Base-by-base conservation (phyloP, 2,888 invertebrate species). In the Tyria jacobaeae region DNA sequence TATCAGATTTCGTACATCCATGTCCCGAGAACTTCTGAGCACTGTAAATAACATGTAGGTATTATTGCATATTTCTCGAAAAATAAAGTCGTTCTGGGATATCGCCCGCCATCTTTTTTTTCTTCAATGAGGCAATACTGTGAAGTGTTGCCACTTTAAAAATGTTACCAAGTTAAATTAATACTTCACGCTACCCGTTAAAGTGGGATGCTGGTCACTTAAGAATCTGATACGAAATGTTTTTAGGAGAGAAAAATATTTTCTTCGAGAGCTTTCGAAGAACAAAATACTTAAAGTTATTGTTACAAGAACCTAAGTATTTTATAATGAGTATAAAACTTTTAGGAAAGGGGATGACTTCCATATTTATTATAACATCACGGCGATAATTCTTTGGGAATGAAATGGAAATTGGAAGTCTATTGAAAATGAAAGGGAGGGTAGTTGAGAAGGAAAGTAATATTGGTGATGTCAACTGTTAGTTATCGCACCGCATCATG, bases 41-140 rank as follows among this genome's bases (percentile, higher is more conserved):
- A 71, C 72, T 59, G 71, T 71, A 80, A 84, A 84, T 84, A 83
- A 84, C 83, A 84, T 81, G 84, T 86, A 87, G 66, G 62, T 70
- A 75, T 86, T 89, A 76, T 86, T 89, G 87, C 87, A 88, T 88
- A 89, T 88, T 87, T 84, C 84, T 81, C 82, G 79, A 80, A 82
- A n/a, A 84, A 82, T 80, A 83, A 83, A 83, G 77, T 75, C 77
- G 61, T 68, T 71, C 69, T 60, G 57, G 62, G 60, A 56, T 64
- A 58, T 64, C 53, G 62, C 14, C 82, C 66, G 84, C 86, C 88
- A 87, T 89, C 84, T 87, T 86, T 83, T 70, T n/a, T 74, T 80
- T 65, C 64, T 61, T 71, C 73, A 78, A 81, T 76, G 82, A 80
- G 75, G 78, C 76, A 77, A 79, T 82, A 82, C 70, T 71, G 60